A percentile compares a stretch with the other conserved stretches of the same genome.
phyloP scores from a whole-genome alignment of 2,888 invertebrate species.

The Agapostemon virescens region DNA sequence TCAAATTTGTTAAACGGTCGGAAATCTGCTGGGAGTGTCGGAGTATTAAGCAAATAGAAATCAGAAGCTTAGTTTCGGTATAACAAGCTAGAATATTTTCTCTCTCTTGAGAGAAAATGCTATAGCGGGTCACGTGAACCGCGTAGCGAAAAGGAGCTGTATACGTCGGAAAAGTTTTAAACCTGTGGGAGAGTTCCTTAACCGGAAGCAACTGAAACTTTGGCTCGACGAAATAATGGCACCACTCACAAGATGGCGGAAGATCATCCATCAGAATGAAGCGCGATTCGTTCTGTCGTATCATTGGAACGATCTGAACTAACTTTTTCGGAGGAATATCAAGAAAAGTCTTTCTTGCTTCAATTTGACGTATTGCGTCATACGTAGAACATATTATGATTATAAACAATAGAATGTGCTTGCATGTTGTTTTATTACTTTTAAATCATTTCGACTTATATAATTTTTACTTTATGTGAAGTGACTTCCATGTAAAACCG shows the following conservation, averaged over 20 bases:
- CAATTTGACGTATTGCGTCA: not conserved
- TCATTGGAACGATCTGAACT: not conserved
- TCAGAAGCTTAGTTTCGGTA: conserved; percentile 34
- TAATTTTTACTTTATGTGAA: too few relatives aligned
- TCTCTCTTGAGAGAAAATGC: conserved; percentile 11
- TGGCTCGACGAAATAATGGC: not conserved
- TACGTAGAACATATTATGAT: not conserved
- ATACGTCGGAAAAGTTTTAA: not conserved
- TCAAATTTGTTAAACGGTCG: conserved; percentile 48
- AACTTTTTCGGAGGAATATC: not conserved
- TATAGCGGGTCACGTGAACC: not conserved
- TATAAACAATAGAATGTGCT: too few relatives aligned
- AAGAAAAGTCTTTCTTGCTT: not conserved
- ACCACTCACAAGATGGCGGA: not conserved
- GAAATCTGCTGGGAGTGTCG: conserved; percentile 45
- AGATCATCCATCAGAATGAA: not conserved
- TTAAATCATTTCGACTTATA: too few relatives aligned
- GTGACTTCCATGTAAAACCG: too few relatives aligned
- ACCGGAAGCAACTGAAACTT: not conserved
- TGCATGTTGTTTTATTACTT: not conserved
- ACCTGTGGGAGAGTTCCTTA: not conserved
- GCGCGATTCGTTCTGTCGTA: not conserved
- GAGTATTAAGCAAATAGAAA: conserved; percentile 71
- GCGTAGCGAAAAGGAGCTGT: not conserved
- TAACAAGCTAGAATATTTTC: conserved; percentile 42